Conservation (phyloP, 2,888 invertebrate species). For the Buathra laborator region DNA sequence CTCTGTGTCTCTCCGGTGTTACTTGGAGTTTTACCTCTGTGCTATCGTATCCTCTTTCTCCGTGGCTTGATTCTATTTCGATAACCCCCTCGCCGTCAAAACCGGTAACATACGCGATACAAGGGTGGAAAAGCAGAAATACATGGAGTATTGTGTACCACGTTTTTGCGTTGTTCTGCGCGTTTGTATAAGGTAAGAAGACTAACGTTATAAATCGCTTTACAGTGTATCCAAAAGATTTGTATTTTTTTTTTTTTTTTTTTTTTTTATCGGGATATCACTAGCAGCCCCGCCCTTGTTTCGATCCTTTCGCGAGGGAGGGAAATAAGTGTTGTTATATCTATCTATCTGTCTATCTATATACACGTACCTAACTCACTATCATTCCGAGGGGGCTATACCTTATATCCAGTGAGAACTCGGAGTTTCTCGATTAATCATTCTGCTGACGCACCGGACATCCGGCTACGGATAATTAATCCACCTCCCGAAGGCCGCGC, state of each 20-base stretch:
- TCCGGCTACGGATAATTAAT: slow-evolving; percentile 65
- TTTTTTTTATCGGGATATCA: too few species aligned
- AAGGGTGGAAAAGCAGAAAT: slow-evolving; percentile 4
- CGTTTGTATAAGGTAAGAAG: neutral
- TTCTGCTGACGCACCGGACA: slow-evolving; percentile 60
- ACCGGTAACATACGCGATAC: slow-evolving; percentile 28
- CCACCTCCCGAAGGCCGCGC: slow-evolving; percentile 37
- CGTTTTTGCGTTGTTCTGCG: neutral
- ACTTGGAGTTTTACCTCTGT: neutral
- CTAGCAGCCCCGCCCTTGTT: too few species aligned
- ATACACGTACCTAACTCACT: neutral
- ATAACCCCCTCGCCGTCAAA: slow-evolving; percentile 35
- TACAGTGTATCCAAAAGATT: neutral
- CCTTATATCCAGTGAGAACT: slow-evolving; percentile 23
- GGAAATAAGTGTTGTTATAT: neutral
- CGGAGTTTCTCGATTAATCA: slow-evolving; percentile 59
- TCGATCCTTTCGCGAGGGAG: neutral
- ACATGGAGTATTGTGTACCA: slow-evolving; percentile 15
- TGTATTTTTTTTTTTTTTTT: too few species aligned
- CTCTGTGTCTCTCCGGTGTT: neutral
- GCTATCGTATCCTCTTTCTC: slow-evolving; percentile 18
- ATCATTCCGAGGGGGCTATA: neutral
- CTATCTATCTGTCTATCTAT: neutral
- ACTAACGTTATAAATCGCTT: neutral
- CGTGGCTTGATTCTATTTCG: slow-evolving; percentile 62